Evolutionary conservation across 2,888 invertebrate species (phyloP), one percentile per base, ranked within the genome.

Genomic region (Leucania comma): DNA sequence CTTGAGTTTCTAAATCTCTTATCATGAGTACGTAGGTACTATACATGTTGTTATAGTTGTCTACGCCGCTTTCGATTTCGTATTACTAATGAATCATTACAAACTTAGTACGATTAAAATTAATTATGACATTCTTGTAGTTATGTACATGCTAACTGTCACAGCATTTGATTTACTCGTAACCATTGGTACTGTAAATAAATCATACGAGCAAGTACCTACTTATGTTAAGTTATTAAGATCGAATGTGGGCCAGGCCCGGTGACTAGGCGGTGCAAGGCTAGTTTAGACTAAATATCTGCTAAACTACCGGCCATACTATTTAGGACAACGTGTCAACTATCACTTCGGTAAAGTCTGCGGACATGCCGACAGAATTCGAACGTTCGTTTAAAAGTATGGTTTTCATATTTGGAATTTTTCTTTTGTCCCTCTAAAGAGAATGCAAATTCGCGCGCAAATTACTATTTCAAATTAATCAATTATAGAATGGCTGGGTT

Each of bases 191-290:
- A 76, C 56, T 65, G 65, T 65, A 66, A 70, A 83, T 81, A 81
- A 84, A 80, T 83, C 72, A 78, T 81, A 74, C 48, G 53, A 75
- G 72, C 69, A 75, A 75, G 68, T 76, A 74, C 61, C 48, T 70
- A 60, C n/a, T n/a, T n/a, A n/a, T n/a, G 62, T 50, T 65, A 61
- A 67, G 62, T 75, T 85, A 85, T 82, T 68, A 82, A 87, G 83
- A 84, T 85, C 83, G 81, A 89, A 88, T 89, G 87, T 89, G 86
- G 86, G 87, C 85, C 87, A 90, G 81, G 82, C 83, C 75, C 68
- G 61, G 81, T 76, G 71, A 82, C 81, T 78, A 83, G 83, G 75
- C 77, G 74, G 76, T 70, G 75, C 86, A 85, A 87, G 81, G 84
- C 86, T 87, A 87, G 84, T 80, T 81, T 86, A 85, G 74, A 82